phyloP scores from a whole-genome alignment of 2,888 invertebrate genomes.

The Amaurobius ferox region DNA sequence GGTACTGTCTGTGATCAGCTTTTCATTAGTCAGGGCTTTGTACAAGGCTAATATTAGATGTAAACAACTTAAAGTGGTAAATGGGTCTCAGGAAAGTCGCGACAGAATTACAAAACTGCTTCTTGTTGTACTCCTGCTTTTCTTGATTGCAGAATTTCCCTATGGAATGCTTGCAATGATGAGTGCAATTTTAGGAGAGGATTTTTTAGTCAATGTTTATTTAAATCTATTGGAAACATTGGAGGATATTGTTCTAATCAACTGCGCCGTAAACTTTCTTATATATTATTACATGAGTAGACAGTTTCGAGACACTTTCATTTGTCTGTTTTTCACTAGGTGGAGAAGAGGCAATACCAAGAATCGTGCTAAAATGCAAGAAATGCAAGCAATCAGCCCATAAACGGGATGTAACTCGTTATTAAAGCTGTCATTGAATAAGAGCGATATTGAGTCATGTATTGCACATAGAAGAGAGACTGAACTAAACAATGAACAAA shows the following conservation, averaged over 20 bases:
- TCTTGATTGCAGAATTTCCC: conserved; percentile 92
- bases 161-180: conserved; percentile 85
- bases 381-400: too few relatives aligned
- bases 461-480: too few relatives aligned
- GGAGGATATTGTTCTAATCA: conserved; percentile 92
- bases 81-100: conserved; percentile 60
- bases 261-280: conserved; percentile 95
- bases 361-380: too few relatives aligned
- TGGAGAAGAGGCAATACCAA: too few relatives aligned
- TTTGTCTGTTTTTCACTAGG: conserved; percentile 83
- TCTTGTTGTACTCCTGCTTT: conserved; percentile 88
- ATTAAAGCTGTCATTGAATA: too few relatives aligned
- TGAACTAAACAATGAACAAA: too few relatives aligned
- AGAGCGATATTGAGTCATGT: too few relatives aligned
- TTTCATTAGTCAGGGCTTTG: conserved; percentile 76
- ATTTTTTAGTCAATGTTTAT: conserved; percentile 83
- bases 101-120: conserved; percentile 94
- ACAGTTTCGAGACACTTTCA: conserved; percentile 85
- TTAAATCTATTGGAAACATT: conserved; percentile 83
- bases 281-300: conserved; percentile 95
- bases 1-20: conserved; percentile 84
- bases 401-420: too few relatives aligned
- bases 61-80: conserved; percentile 72
- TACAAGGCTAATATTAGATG: conserved; percentile 74
- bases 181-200: conserved; percentile 85